Base-by-base conservation (phyloP, 1,140 invertebrate genomes). In the Penaeus chinensis region DNA sequence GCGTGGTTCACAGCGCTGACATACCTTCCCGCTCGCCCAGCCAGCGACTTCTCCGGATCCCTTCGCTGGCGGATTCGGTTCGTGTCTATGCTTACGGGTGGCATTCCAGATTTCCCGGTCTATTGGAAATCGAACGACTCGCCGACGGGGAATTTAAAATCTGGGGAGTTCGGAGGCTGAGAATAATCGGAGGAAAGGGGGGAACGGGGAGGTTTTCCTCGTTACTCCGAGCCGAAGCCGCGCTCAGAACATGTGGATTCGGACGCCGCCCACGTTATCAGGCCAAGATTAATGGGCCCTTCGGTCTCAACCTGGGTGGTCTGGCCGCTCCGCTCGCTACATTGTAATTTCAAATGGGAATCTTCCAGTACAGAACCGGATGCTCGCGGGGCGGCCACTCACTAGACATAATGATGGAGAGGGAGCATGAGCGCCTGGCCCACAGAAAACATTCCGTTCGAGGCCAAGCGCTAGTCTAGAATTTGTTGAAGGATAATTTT, bases 311-410 rank as follows among this genome's bases (percentile, higher is more conserved):
- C 84, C 63, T 85, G 84, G 84, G 84, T 85, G 84, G 84, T 85
- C 84, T 63, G 76, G 22, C 74, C 61, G 84, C 62, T 61, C 78
- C 19, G 27, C 76, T 47, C 61, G 62, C 76, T 85, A 85, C 84
- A 85, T 85, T 85, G 84, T 85, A 85, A 85, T 85, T 85, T 85
- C 84, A 85, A 85, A 85, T 85, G 84, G 76, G 84, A 85, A 69
- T 85, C 84, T 85, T 85, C 61, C 84, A 85, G 84, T 66, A 60
- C 13, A 80, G 77, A 82, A 54, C 76, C 76, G 76, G 84, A 80
- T 85, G 77, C 76, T 85, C 71, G 74, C 42, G 61, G 77, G 84
- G 84, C 60, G 82, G 82, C 82, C 37, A 37, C 63, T 54, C 81
- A 24, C 54, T 37, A 19, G 63, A 83, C 81, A 76, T 77, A 76